Base-by-base conservation (phyloP, 2,113 vertebrate species). In the Eretmochelys imbricata region DNA sequence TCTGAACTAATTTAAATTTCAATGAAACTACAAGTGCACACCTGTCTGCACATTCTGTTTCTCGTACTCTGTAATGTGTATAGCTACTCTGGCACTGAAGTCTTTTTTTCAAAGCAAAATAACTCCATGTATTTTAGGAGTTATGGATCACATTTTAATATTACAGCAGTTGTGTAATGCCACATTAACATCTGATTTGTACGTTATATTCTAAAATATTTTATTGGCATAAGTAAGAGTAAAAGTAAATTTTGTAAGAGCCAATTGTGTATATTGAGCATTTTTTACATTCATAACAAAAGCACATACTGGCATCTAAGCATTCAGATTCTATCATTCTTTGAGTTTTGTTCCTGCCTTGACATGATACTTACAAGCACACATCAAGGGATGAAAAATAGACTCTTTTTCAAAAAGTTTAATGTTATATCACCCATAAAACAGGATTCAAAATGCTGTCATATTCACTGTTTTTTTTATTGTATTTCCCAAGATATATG, bases 1-100 rank as follows among this genome's bases (percentile, higher is more conserved):
- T 95, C 25, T 16, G 20, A 88, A 90, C 38, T 93, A 84, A 96
- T 94, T 97, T 94, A 93, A 94, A 98, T 96, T 93, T 96, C 91
- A 96, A 53, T 83, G 54, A 91, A 91, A 14, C 24, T 65, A 35
- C 19, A 87, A 94, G 55, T 62, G 82, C 54, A 96, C 85, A 94
- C 83, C 88, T 97, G 69, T 76, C 85, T 95, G 83, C 59, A 92
- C 10, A 83, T 92, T 95, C 94, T 91, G 25, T 55, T 95, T 55
- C 80, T 94, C 48, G 38, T 54, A 87, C 42, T 54, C 38, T 75
- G 62, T 51, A 75, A 91, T 25, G 3, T 19, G 82, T 48, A 69
- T 4, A 82, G n/a, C 20, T 53, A 78, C 6, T 69, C 91, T 51
- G 31, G 3, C 6, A 22, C 20, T 49, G 86, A 69, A 49, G 1